These are phyloP conservation scores for Heliconius ethilla DNA, from an alignment of 2,888 invertebrate genomes.

Conservation along the genomic window DNA sequence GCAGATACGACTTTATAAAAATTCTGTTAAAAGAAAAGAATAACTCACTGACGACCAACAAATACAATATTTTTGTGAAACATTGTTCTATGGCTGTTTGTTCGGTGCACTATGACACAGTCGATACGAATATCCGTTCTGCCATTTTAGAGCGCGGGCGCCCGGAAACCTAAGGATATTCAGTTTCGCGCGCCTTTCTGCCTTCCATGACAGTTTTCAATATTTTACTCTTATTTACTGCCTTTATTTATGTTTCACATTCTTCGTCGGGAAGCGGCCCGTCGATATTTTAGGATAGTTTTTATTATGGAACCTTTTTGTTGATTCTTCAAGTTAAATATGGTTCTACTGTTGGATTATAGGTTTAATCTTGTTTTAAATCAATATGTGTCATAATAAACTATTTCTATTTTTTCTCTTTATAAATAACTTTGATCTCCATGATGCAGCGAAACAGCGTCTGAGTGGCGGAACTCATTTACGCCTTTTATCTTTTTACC, in stretches of 20 bases:
- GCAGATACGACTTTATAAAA: neutral
- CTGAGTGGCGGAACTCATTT: no score
- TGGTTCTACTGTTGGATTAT: neutral
- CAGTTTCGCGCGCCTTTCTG: constrained; percentile 77
- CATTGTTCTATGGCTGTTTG: constrained; percentile 57
- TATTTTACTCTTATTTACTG: constrained; percentile 81
- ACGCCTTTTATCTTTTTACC: no score
- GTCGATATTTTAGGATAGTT: constrained; percentile 34
- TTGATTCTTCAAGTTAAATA: constrained; percentile 15
- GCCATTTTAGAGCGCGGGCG: constrained; percentile 76
- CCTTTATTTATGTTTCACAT: constrained; percentile 77
- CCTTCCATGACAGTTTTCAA: constrained; percentile 79
- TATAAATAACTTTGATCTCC: no score
- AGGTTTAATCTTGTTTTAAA: neutral
- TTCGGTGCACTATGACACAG: constrained; percentile 57
- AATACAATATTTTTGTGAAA: constrained; percentile 32
- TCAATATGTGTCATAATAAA: neutral
- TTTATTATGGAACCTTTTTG: constrained; percentile 20
- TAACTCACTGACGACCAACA: no score
- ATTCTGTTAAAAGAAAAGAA: no score
- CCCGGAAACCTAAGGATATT: constrained; percentile 80
- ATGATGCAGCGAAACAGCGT: no score
- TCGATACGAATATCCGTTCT: constrained; percentile 77
- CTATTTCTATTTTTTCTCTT: no score
- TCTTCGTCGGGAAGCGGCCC: constrained; percentile 55